A percentile compares a stretch with the other conserved stretches of the same genome.
Conservation (phyloP, 64 coral and sea anemone species). For the Actinia tenebrosa region DNA sequence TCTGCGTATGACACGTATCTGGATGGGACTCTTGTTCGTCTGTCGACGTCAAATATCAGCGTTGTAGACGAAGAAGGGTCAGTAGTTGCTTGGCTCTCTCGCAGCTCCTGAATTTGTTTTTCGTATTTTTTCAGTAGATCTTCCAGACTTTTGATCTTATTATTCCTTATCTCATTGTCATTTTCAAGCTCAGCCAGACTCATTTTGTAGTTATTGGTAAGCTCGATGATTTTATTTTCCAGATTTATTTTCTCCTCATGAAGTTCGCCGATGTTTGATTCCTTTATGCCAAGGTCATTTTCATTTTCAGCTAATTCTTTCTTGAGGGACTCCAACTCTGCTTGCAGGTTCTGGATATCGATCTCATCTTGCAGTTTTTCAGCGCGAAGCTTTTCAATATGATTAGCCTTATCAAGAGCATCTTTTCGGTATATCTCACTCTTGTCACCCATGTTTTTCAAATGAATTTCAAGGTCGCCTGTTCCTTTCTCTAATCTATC, state of each 20-base stretch:
- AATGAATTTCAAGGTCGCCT: constrained; percentile 28
- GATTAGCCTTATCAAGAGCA: constrained; percentile 34
- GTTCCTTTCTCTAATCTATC: constrained; percentile 30
- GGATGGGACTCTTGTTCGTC: not conserved
- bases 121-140: constrained; percentile 45
- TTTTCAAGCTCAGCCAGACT: constrained; percentile 50
- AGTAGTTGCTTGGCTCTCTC: constrained; percentile 33
- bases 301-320: constrained; percentile 22
- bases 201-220: constrained; percentile 50
- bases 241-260: constrained; percentile 43
- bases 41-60: constrained; percentile 39
- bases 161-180: constrained; percentile 45
- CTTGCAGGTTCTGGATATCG: constrained; percentile 39
- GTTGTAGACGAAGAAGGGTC: constrained; percentile 48
- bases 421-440: constrained; percentile 47
- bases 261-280: not conserved
- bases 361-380: constrained; percentile 47
- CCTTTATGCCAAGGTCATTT: constrained; percentile 7
- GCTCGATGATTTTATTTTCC: constrained; percentile 52
- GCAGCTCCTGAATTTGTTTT: constrained; percentile 44
- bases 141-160: constrained; percentile 43
- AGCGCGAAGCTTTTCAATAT: constrained; percentile 36
- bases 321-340: constrained; percentile 31
- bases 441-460: constrained; percentile 41
- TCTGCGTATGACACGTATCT: constrained; percentile 31